phyloP scores from a whole-genome alignment of 2,113 vertebrate genomes.

The Sus scrofa region DNA sequence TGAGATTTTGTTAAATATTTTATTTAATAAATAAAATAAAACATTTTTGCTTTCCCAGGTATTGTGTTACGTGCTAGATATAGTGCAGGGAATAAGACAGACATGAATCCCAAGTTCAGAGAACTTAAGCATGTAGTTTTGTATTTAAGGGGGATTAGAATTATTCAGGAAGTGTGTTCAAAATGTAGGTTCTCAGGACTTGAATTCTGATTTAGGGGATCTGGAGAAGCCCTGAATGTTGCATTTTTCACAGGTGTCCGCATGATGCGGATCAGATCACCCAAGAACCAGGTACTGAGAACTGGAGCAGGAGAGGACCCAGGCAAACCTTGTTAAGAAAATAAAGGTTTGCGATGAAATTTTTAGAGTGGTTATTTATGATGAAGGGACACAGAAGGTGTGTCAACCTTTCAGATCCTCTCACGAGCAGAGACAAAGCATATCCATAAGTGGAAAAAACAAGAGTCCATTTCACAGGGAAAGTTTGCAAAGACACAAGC shows the following conservation, averaged over 20 bases:
- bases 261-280: not conserved
- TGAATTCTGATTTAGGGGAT: not conserved
- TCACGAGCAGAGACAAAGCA: not conserved
- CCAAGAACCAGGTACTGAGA: not conserved
- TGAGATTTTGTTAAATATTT: conserved; percentile 3
- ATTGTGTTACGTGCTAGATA: not conserved
- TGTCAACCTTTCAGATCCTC: not conserved
- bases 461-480: not conserved
- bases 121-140: not conserved
- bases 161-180: not conserved
- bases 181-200: not conserved
- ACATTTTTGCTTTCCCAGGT: not conserved
- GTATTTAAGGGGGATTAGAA: not conserved
- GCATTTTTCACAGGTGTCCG: not conserved
- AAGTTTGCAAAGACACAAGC: conserved; percentile 12
- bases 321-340: not conserved
- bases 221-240: not conserved
- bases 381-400: not conserved
- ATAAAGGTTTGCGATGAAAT: not conserved
- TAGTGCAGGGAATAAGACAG: not conserved
- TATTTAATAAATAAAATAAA: conserved; percentile 31
- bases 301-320: not conserved
- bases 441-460: not conserved
- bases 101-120: not conserved
- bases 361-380: not conserved